Base-by-base conservation (phyloP, 2,888 invertebrate species). In the Habrosyne pyritoides region DNA sequence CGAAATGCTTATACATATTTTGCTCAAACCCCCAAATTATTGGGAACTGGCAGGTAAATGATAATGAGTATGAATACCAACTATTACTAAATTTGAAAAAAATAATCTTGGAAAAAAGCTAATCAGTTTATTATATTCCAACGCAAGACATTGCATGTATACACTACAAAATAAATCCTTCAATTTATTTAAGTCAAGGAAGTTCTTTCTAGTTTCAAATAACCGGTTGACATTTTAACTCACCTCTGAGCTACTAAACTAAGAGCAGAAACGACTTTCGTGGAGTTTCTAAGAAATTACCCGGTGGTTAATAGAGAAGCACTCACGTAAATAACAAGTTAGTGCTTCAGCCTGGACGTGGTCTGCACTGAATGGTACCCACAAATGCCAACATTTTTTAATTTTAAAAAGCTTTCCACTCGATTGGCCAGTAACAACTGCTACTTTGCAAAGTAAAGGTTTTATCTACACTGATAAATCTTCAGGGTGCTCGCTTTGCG, bases 341-440 rank as follows among this genome's bases (percentile, higher is more conserved):
- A 79, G 75, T 74, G 70, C 75, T 69, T 68, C 57, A 63, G 61
- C 63, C 69, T 65, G 71, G 67, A 77, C 69, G 69, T 68, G 66
- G 64, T 60, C 60, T 61, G 64, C 64, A 65, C 69, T 72, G 69
- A 71, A 75, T 73, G 70, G 69, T 76, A 64, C 57, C 80, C 69
- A 77, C 79, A 76, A 83, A 77, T 71, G 72, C 76, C 74, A 42
- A 78, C 79, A 78, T 78, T 81, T 84, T 83, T 84, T 84, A 84
- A 85, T 84, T 86, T 83, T 81, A 78, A 82, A 81, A 83, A 81
- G 86, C 86, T 85, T 77, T 87, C 66, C 74, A 68, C 60, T 66
- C 82, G 86, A 86, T 87, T 86, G 81, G 80, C 70, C 72, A 54
- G 63, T 70, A 61, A 66, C 64, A 64, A 71, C 63, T 52, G 52